A percentile compares a stretch with the other conserved stretches of the same genome.
These are phyloP conservation scores for Limnephilus auricula DNA, from an alignment of 2,888 invertebrate species.

Conservation along the genomic window DNA sequence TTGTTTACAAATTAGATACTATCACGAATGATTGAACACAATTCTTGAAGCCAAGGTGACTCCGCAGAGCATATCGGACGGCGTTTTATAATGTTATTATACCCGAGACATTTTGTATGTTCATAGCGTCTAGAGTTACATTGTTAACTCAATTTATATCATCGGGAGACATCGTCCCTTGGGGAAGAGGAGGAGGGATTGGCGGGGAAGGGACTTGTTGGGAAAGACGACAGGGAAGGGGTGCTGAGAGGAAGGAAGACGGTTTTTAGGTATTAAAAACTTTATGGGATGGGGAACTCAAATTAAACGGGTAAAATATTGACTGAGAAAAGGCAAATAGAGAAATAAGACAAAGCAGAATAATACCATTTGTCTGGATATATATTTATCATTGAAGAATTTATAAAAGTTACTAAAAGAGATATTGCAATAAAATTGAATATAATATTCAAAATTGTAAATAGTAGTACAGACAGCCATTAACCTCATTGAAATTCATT, in stretches of 20 bases:
- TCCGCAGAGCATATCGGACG: neutral
- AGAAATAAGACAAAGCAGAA: no score
- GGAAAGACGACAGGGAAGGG: neutral
- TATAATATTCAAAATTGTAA: no score
- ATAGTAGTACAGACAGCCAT: no score
- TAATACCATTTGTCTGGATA: no score
- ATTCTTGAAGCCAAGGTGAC: conserved; percentile 8
- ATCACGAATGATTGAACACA: neutral
- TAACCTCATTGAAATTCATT: no score
- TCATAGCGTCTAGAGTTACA: conserved; percentile 32
- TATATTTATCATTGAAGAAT: no score
- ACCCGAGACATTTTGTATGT: conserved; percentile 24
- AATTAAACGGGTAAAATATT: no score
- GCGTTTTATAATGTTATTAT: conserved; percentile 11
- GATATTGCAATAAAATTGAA: no score
- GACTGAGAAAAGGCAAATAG: no score
- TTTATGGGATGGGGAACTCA: neutral
- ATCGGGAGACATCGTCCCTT: conserved; percentile 2
- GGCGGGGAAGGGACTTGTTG: neutral
- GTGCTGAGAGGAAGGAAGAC: neutral
- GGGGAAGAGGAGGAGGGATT: neutral
- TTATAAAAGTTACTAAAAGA: no score
- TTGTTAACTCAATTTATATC: conserved; percentile 32
- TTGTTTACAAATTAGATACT: neutral
- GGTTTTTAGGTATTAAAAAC: neutral